Evolutionary conservation across 2,888 invertebrate species (phyloP), one percentile per base, ranked within the genome.

Genomic region (Harmothoe impar): DNA sequence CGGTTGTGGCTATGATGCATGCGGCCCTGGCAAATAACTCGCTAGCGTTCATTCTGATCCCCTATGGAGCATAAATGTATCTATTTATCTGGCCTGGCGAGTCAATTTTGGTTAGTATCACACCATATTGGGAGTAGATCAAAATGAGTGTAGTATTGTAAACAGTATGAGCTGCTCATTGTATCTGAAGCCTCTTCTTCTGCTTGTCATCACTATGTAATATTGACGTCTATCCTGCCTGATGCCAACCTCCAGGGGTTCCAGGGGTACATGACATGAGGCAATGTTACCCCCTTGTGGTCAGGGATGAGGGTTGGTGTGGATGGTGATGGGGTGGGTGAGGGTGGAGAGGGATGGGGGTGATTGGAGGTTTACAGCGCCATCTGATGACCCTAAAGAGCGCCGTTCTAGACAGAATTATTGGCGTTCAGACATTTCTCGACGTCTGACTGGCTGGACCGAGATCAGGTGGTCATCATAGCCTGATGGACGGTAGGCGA

Each of bases 301-400:
- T 62, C 62, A 62, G 62, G 62, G 62, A 62, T 15, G n/a, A 62
- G 23, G n/a, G 5, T 62, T 62, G 62, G 25, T n/a, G 5, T 23
- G 62, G 10, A 20, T 12, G 7, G 62, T n/a, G 62, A n/a, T 5
- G 62, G 3, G 15, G 20, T 62, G 7, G 23, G n/a, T 3, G 7
- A n/a, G 62, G 62, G 62, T 62, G 62, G 62, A 5, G 15, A 62
- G 62, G 62, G 29, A 20, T 25, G 0, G 17, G 17, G 25, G 3
- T 54, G 86, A 54, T 86, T 51, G 54, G 25, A 29, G 56, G 17
- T 86, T 86, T 86, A 86, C 23, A 56, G 86, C 31, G 84, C 54
- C 29, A 10, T n/a, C 25, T 23, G n/a, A 10, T 54, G 86, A 29
- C 52, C 29, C 15, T 7, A 23, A n/a, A 25, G n/a, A 15, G 56